Conservation (phyloP, 2,888 invertebrate species). For the Trissonchulus sp. region DNA sequence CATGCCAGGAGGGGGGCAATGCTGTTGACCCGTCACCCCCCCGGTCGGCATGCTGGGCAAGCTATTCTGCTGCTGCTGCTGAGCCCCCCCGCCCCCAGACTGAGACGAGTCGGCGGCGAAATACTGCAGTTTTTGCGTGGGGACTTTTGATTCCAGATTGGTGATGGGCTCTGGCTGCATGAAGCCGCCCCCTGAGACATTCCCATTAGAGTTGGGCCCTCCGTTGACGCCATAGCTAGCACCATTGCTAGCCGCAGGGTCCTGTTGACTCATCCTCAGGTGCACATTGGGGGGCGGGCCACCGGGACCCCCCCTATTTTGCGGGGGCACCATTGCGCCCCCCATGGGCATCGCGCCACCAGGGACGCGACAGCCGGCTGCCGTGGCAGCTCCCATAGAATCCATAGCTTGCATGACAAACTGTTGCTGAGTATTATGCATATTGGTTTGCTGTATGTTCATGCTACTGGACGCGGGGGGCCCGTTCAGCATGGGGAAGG, state of each 20-base stretch:
- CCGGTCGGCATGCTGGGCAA: too few relatives aligned
- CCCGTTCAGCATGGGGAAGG: conserved; percentile 35
- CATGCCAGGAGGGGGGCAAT: too few relatives aligned
- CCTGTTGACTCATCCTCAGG: not conserved
- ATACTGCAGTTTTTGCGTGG: conserved; percentile 67
- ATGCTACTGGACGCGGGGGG: not conserved
- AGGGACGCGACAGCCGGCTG: conserved; percentile 24
- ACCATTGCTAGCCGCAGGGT: not conserved
- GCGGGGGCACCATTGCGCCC: too few relatives aligned
- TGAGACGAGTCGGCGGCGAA: conserved; percentile 54
- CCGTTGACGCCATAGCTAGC: not conserved
- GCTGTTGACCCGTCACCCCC: too few relatives aligned
- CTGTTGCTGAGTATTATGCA: not conserved
- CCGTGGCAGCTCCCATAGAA: conserved; percentile 54
- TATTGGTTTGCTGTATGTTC: not conserved
- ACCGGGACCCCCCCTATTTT: too few relatives aligned
- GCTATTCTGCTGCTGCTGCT: conserved; percentile 10
- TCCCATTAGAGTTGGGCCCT: too few relatives aligned
- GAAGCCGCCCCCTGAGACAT: too few relatives aligned
- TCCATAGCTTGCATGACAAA: not conserved
- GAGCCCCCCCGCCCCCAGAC: not conserved
- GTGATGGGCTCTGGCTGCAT: conserved; percentile 77
- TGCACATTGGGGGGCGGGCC: not conserved
- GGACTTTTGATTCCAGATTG: conserved; percentile 66
- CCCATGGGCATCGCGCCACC: not conserved